phyloP scores from a whole-genome alignment of 2,888 invertebrate species.

The Sinohyriopsis cumingii region DNA sequence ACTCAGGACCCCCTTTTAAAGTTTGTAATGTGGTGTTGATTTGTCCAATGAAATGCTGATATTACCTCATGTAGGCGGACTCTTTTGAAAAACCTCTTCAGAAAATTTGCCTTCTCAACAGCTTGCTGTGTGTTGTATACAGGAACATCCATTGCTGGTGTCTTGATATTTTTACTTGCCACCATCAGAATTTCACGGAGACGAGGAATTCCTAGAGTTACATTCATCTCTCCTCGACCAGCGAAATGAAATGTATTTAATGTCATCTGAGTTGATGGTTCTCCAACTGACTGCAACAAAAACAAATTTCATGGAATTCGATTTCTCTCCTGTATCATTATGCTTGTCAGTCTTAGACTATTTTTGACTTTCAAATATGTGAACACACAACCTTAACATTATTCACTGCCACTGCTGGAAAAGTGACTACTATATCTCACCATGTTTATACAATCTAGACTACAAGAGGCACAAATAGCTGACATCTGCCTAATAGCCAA shows the following conservation, averaged over 20 bases:
- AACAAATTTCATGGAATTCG: background rate
- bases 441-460: no score
- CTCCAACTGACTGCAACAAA: conserved; percentile 86
- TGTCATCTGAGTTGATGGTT: conserved; percentile 99
- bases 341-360: no score
- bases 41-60: background rate
- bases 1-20: no score
- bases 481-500: no score
- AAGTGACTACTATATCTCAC: no score
- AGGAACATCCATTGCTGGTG: conserved; percentile 96
- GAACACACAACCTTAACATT: no score
- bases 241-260: conserved; percentile 99
- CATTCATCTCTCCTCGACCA: conserved; percentile 99
- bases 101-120: conserved; percentile 77
- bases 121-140: conserved; percentile 75
- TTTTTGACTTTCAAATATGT: no score
- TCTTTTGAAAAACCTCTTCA: conserved; percentile 83
- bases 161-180: conserved; percentile 92
- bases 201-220: conserved; percentile 98
- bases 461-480: no score
- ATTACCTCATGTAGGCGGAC: conserved; percentile 82
- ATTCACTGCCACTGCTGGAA: no score
- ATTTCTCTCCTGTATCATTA: background rate
- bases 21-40: no score
- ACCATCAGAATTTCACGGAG: conserved; percentile 96